A percentile compares a stretch with the other conserved stretches of the same genome.
phyloP scores from a whole-genome alignment of 2,797 vertebrate genomes.

The Falco columbarius region DNA sequence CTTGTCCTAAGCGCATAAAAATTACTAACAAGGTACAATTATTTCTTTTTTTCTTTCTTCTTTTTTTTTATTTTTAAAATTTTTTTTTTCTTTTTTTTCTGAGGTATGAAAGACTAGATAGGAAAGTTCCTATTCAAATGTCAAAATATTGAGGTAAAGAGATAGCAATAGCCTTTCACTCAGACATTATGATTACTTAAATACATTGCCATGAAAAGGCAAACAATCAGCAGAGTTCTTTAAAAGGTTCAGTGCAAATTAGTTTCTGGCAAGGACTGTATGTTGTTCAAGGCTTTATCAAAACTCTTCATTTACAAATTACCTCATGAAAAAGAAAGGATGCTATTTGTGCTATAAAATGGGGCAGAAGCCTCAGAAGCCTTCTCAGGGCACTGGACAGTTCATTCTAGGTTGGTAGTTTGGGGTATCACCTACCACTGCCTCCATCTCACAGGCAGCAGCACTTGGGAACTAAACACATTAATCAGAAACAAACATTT shows the following conservation, averaged over 20 bases:
- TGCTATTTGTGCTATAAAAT: not conserved
- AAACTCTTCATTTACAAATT: not conserved
- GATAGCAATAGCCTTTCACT: not conserved
- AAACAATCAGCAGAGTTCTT: not conserved
- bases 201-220: not conserved
- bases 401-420: not conserved
- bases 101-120: not conserved
- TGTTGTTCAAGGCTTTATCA: not conserved
- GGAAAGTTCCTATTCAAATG: not conserved
- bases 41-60: not conserved
- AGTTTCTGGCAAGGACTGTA: not conserved
- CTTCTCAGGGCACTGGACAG: not conserved
- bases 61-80: not conserved
- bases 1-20: not conserved
- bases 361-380: not conserved
- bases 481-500: not conserved
- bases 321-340: not conserved
- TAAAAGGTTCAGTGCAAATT: not conserved
- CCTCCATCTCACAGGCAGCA: accelerated
- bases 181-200: not conserved
- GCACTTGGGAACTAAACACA: not conserved
- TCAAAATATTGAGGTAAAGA: not conserved
- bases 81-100: not conserved
- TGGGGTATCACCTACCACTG: not conserved
- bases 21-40: not conserved